Evolutionary conservation across 2,888 invertebrate species (phyloP).

Genomic region (Pristionchus maxplancki): DNA sequence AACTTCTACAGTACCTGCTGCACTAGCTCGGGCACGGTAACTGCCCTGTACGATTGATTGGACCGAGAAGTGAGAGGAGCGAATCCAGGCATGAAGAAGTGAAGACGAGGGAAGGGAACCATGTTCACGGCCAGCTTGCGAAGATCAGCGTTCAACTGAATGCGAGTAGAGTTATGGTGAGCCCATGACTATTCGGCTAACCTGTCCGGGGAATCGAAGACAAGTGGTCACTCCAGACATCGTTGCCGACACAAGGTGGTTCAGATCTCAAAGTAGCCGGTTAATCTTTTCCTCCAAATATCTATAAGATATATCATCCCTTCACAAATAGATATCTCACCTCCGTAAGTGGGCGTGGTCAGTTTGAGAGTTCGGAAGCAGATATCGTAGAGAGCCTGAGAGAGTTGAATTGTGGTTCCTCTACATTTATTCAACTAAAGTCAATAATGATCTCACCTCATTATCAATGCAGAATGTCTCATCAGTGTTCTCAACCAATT

Average conservation of each 20-base stretch:
- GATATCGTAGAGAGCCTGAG: constrained; percentile 80
- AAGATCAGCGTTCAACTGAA: constrained; percentile 83
- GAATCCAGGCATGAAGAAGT: constrained; percentile 82
- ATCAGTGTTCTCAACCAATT: constrained; percentile 71
- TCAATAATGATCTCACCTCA: constrained; percentile 66
- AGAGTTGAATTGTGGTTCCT: background rate
- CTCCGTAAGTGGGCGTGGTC: constrained; percentile 86
- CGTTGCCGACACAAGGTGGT: constrained; percentile 80
- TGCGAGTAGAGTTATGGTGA: background rate
- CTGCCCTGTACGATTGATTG: constrained; percentile 82
- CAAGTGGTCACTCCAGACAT: constrained; percentile 81
- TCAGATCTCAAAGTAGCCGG: constrained; percentile 42
- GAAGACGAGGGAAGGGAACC: constrained; percentile 85
- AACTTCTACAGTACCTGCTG: constrained; percentile 79
- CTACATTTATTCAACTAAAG: background rate
- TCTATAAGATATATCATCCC: constrained; percentile 77
- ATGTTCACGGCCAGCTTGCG: constrained; percentile 53
- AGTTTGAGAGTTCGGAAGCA: constrained; percentile 81
- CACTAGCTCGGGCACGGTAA: constrained; percentile 85
- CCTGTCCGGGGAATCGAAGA: constrained; percentile 88
- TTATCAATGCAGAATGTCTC: constrained; percentile 80
- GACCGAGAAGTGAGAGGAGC: constrained; percentile 90
- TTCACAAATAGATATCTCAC: too few relatives aligned
- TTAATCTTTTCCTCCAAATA: background rate
- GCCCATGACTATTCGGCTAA: constrained; percentile 14